Evolutionary conservation across 2,888 invertebrate species (phyloP), one percentile per base, ranked within the genome.

Genomic region (Bursaphelenchus okinawaensis): DNA sequence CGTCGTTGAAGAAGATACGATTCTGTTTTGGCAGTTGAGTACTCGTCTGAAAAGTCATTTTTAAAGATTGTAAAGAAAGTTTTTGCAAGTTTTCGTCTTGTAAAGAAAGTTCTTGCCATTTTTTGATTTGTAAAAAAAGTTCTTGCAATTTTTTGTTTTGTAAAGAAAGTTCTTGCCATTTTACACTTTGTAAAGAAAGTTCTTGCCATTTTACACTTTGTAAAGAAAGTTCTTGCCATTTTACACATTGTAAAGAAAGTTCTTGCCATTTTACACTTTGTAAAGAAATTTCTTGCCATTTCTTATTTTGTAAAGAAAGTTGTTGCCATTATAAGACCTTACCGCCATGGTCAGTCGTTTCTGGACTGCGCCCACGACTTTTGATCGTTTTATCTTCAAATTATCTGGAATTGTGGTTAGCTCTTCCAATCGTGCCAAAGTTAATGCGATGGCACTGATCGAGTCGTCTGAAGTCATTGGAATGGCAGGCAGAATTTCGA

Each of bases 1-100:
- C 50, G 16, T 66, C 57, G 29, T 52, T 51, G 26, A 68, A 63
- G 28, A 68, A 31, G 28, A 68, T 29, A 22, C 60, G 68, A 27
- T 68, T 63, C 31, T 59, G 66, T 27, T 51, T 50, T 19, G 60
- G 20, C 4, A 28, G 28, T 19, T 62, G 51, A 7, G 62, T n/a
- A 1, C 16, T 54, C 16, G 26, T 24, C 54, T 54, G n/a, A n/a
- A 54, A 54, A 54, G 6, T 19, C 2, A 56, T 28, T 4, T 4
- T 40, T 40, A 4, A 12, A 40, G 1, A 12, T 40, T 40, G 16
- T 40, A 40, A 4, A 6, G n/a, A 40, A 12, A 1, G 12, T 40
- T 6, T 1, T 16, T n/a, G n/a, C 6, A 40, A 40, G 2, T 4
- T 40, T 40, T 4, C 40, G n/a, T 1, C 40, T 40, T 40, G 16